Evolutionary conservation across 2,797 vertebrate genomes (phyloP).

Genomic region (Phataginus tetradactyla): DNA sequence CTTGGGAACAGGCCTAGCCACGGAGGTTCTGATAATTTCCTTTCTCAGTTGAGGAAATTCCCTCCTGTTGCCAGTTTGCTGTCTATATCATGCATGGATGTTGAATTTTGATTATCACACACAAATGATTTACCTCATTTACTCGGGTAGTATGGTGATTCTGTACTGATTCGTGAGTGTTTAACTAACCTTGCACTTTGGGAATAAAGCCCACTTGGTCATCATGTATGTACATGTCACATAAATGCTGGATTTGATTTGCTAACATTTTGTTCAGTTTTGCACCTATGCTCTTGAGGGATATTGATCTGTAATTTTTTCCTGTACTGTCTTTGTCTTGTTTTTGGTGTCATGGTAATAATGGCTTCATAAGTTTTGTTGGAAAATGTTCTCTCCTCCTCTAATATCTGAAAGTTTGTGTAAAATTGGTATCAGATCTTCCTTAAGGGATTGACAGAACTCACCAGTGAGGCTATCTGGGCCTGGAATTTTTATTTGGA

Average conservation of each 20-base stretch:
- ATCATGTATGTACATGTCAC: background rate
- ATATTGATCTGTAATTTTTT: background rate
- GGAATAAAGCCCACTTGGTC: background rate
- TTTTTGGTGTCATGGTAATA: background rate
- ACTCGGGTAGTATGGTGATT: background rate
- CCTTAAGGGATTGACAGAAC: slow-evolving; percentile 37
- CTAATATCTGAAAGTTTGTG: slow-evolving; percentile 22
- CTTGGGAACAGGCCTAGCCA: background rate
- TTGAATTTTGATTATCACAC: background rate
- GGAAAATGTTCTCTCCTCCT: background rate
- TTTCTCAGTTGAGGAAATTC: background rate
- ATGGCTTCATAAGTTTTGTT: background rate
- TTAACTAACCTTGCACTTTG: background rate
- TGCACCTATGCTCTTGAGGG: background rate
- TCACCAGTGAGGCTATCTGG: background rate
- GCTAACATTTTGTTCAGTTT: background rate
- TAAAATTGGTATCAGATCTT: slow-evolving; percentile 18
- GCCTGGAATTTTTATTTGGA: slow-evolving; percentile 47
- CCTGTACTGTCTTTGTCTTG: background rate
- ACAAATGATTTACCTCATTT: background rate
- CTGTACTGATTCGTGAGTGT: background rate
- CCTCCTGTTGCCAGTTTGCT: background rate
- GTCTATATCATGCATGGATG: background rate
- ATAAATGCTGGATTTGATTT: background rate
- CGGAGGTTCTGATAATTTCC: background rate